Evolutionary conservation across 2,888 invertebrate species (phyloP).

Genomic region (Luperina testacea): DNA sequence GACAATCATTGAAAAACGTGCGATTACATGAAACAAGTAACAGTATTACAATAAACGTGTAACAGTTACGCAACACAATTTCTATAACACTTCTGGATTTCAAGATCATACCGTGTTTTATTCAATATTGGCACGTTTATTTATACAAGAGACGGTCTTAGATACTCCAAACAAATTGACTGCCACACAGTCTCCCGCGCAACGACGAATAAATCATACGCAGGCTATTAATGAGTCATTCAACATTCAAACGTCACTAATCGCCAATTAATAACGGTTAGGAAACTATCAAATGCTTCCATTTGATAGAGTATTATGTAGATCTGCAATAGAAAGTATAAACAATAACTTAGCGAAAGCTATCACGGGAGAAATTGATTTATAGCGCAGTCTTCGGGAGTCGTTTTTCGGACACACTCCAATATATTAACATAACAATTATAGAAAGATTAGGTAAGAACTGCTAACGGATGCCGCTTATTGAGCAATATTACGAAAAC

Average conservation of each 20-base stretch:
- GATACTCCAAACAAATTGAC: conserved; percentile 55
- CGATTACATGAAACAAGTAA: conserved; percentile 19
- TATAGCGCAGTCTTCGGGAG: conserved; percentile 81
- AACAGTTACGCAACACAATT: conserved; percentile 43
- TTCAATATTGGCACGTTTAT: conserved; percentile 26
- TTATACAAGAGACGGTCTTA: conserved; percentile 24
- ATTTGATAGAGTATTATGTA: conserved; percentile 82
- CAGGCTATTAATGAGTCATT: conserved; percentile 72
- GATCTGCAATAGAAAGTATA: conserved; percentile 87
- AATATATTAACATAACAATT: conserved; percentile 88
- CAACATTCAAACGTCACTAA: conserved; percentile 73
- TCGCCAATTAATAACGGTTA: conserved; percentile 81
- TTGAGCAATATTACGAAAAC: conserved; percentile 70
- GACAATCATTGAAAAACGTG: conserved; percentile 14
- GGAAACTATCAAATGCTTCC: conserved; percentile 83
- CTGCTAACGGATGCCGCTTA: conserved; percentile 71
- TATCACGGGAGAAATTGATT: conserved; percentile 88
- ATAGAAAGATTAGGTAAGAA: conserved; percentile 83
- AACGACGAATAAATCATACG: conserved; percentile 60
- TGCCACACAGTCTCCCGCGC: conserved; percentile 43
- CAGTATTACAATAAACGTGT: conserved; percentile 15
- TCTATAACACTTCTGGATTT: conserved; percentile 46
- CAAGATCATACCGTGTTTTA: conserved; percentile 44
- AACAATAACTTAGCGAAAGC: conserved; percentile 89
- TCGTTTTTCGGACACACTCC: conserved; percentile 87